Evolutionary conservation across 2,888 invertebrate genomes (phyloP).

Genomic region (Agonopterix arenella): DNA sequence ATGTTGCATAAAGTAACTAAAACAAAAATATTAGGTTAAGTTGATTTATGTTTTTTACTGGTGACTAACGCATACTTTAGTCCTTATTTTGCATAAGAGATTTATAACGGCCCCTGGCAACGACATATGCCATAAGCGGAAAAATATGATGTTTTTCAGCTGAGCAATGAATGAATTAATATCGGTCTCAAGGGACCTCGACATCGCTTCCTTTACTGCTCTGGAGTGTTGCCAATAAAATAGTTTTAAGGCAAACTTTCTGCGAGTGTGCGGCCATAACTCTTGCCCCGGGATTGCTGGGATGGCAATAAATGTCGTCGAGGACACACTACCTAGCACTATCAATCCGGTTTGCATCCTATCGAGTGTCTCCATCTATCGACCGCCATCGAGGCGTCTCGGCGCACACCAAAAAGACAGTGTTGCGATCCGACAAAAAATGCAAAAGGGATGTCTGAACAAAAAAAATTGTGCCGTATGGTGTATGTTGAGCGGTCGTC

Average conservation of each 20-base stretch:
- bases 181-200: conserved; percentile 28
- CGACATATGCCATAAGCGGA: conserved; percentile 47
- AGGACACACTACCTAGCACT: conserved; percentile 50
- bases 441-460: conserved; percentile 32
- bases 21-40: conserved; percentile 5
- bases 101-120: conserved; percentile 33
- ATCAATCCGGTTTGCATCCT: conserved; percentile 66
- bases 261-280: conserved; percentile 47
- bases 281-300: conserved; percentile 35
- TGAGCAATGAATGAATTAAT: conserved; percentile 60
- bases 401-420: conserved; percentile 34
- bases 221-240: conserved; percentile 67
- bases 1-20: background rate
- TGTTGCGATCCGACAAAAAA: conserved; percentile 35
- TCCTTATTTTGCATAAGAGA: conserved; percentile 23
- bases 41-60: background rate
- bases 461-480: conserved; percentile 54
- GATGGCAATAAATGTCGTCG: conserved; percentile 59
- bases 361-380: conserved; percentile 62
- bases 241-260: conserved; percentile 56
- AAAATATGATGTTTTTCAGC: conserved; percentile 67
- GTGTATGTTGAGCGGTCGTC: conserved; percentile 41
- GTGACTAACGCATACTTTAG: background rate
- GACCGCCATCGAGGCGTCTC: conserved; percentile 27
- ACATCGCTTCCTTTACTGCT: conserved; percentile 38